Percentiles rank a stretch among this genome's conserved stretches.
phyloP scores from a whole-genome alignment of 2,113 vertebrate species.

The Callopanchax toddi region DNA sequence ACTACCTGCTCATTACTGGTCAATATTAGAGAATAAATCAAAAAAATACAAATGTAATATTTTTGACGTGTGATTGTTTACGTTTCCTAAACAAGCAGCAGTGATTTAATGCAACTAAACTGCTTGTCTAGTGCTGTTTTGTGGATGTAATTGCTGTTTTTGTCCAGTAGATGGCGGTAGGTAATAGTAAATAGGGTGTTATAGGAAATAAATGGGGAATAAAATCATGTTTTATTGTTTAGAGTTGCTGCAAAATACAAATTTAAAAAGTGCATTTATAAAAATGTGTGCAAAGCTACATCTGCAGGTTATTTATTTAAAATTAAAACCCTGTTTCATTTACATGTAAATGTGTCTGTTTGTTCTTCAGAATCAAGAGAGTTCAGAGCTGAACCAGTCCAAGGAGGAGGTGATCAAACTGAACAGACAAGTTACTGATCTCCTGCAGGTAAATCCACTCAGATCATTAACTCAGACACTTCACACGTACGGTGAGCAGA shows the following conservation, averaged over 20 bases:
- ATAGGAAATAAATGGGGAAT: too few relatives aligned
- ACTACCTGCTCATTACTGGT: too few relatives aligned
- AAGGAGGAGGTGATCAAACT: conserved; percentile 70
- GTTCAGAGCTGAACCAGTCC: conserved; percentile 49
- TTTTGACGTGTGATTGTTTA: too few relatives aligned
- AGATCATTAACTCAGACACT: background rate
- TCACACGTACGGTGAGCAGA: background rate
- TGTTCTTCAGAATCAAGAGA: conserved; percentile 67
- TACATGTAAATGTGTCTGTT: conserved; percentile 9
- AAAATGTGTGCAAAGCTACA: too few relatives aligned
- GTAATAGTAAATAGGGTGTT: conserved; percentile 12
- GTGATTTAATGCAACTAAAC: background rate
- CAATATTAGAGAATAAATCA: too few relatives aligned
- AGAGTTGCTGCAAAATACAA: too few relatives aligned
- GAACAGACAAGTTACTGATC: conserved; percentile 60
- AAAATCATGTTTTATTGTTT: too few relatives aligned
- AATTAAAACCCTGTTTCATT: too few relatives aligned
- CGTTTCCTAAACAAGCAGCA: too few relatives aligned
- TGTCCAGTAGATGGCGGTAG: conserved; percentile 10
- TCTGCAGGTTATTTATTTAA: too few relatives aligned
- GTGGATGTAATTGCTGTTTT: background rate
- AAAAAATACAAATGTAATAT: too few relatives aligned
- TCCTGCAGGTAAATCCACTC: conserved; percentile 67
- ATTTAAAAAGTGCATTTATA: too few relatives aligned
- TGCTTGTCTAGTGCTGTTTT: background rate